Percentiles rank a stretch among this genome's conserved stretches.
Evolutionary conservation across 2,113 vertebrate species (phyloP).

Genomic region (Bubo blakistoni): DNA sequence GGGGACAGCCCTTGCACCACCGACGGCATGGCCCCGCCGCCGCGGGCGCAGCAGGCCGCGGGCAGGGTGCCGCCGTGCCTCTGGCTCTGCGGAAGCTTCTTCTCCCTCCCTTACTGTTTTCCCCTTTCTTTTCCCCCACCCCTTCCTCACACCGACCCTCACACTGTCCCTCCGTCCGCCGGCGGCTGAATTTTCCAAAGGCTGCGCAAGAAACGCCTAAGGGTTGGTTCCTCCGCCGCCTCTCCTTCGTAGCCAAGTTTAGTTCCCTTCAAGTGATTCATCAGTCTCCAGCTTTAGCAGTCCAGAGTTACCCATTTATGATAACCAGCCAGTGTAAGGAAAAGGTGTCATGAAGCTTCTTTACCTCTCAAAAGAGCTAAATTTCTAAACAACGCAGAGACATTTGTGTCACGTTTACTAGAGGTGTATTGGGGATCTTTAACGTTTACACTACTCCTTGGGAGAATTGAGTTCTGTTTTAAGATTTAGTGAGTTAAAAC

Average conservation of each 20-base stretch:
- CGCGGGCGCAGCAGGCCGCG: not conserved
- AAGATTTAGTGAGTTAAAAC: slow-evolving; percentile 64
- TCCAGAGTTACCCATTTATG: slow-evolving; percentile 61
- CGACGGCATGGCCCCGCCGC: not conserved
- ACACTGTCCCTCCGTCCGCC: not conserved
- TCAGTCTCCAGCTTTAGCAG: slow-evolving; percentile 68
- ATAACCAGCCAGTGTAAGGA: slow-evolving; percentile 63
- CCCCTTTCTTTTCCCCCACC: not conserved
- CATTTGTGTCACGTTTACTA: slow-evolving; percentile 59
- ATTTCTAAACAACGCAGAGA: slow-evolving; percentile 58
- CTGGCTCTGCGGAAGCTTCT: slow-evolving; percentile 11
- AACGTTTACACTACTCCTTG: slow-evolving; percentile 68
- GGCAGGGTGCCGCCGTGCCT: not conserved
- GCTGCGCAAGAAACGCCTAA: slow-evolving; percentile 54
- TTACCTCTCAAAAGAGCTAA: slow-evolving; percentile 62
- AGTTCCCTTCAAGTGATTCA: slow-evolving; percentile 52
- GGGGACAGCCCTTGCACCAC: not conserved
- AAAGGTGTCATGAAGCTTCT: slow-evolving; percentile 64
- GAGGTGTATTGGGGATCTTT: slow-evolving; percentile 64
- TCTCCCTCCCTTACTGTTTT: not conserved
- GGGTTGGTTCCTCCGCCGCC: slow-evolving; percentile 47
- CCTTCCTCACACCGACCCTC: not conserved
- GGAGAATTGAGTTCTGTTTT: slow-evolving; percentile 66
- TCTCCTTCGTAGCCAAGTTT: slow-evolving; percentile 53
- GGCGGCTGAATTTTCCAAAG: slow-evolving; percentile 56